A percentile compares a stretch with the other conserved stretches of the same genome.
Evolutionary conservation across 2,888 invertebrate genomes (phyloP).

Genomic region (Yponomeuta cagnagella): DNA sequence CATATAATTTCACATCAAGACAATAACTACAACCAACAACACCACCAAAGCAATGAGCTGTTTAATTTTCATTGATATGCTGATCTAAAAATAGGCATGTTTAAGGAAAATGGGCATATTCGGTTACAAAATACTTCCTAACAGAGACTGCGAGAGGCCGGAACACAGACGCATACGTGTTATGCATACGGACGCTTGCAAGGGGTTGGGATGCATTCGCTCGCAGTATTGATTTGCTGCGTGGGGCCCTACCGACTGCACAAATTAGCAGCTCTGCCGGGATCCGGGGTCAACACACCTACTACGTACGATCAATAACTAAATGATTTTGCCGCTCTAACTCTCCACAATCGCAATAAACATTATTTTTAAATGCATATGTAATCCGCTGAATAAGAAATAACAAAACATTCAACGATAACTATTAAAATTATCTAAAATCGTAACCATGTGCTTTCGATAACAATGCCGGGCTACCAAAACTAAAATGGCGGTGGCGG

Average conservation of each 20-base stretch:
- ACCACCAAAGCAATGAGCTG: background rate
- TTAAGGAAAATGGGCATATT: background rate
- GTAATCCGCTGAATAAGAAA: background rate
- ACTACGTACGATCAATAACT: slow-evolving; percentile 12
- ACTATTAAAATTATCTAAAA: background rate
- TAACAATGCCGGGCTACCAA: slow-evolving; percentile 51
- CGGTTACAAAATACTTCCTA: background rate
- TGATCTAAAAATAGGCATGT: background rate
- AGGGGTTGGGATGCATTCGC: slow-evolving; percentile 23
- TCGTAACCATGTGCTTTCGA: slow-evolving; percentile 57
- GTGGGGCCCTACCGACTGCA: slow-evolving; percentile 24
- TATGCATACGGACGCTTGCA: slow-evolving; percentile 17
- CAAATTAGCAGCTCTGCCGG: slow-evolving; percentile 23
- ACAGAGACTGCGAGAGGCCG: background rate
- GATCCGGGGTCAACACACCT: slow-evolving; percentile 40
- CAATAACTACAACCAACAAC: background rate
- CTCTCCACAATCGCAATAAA: background rate
- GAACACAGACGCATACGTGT: background rate
- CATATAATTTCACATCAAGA: no score
- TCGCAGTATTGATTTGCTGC: slow-evolving; percentile 40
- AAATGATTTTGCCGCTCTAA: background rate
- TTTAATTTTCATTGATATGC: background rate
- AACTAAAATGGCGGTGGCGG: slow-evolving; percentile 69
- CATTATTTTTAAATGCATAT: background rate
- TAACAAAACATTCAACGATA: background rate